Evolutionary conservation across 1,140 invertebrate genomes (phyloP).

Genomic region (Adelges cooleyi): DNA sequence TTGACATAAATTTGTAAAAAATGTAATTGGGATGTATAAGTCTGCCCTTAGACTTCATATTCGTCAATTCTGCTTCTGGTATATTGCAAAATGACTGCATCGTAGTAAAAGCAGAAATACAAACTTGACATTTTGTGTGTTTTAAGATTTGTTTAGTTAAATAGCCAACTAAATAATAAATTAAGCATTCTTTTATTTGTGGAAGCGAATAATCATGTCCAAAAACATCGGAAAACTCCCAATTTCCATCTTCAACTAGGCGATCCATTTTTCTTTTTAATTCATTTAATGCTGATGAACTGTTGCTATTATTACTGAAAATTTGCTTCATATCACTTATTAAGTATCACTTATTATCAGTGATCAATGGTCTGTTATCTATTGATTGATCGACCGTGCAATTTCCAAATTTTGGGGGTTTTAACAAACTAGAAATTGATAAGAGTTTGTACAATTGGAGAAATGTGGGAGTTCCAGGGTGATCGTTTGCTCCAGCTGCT

Average conservation of each 20-base stretch:
- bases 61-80: background rate
- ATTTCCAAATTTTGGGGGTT: background rate
- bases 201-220: background rate
- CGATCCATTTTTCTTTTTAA: slow-evolving; percentile 1
- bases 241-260: background rate
- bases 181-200: background rate
- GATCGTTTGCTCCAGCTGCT: background rate
- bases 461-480: background rate
- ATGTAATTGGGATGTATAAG: background rate
- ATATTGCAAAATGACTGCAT: no score
- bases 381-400: background rate
- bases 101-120: no score
- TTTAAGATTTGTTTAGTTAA: background rate
- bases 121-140: background rate
- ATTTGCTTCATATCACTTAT: background rate
- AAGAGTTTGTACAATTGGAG: background rate
- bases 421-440: background rate
- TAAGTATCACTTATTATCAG: no score
- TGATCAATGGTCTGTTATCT: background rate
- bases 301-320: background rate
- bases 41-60: background rate
- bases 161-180: background rate
- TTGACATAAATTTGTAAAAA: background rate
- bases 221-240: background rate
- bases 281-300: background rate